Percentiles rank a stretch among this genome's conserved stretches.
Conservation (phyloP, 2,797 vertebrate species). For the Gymnothorax javanicus region DNA sequence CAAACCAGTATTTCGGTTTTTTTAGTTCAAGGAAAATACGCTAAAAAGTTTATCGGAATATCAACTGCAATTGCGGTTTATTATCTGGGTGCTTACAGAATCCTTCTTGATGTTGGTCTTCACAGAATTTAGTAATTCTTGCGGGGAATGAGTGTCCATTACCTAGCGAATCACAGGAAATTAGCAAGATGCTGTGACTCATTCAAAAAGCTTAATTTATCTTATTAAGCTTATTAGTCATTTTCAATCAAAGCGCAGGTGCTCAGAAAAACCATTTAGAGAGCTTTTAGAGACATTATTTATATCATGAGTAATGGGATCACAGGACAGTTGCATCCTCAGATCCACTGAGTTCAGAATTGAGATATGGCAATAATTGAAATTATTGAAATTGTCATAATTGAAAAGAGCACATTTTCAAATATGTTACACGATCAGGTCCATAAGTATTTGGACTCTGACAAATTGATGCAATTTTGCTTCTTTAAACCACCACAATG, state of each 20-base stretch:
- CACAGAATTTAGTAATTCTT: background rate
- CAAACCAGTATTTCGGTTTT: constrained; percentile 23
- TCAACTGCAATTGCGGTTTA: background rate
- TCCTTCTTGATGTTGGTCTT: background rate
- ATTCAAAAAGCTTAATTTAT: background rate
- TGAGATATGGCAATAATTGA: background rate
- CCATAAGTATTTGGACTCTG: too few relatives aligned
- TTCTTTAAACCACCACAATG: too few relatives aligned
- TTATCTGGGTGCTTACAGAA: background rate
- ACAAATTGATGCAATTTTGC: too few relatives aligned
- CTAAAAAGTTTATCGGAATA: background rate
- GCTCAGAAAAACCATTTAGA: background rate
- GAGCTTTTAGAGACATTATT: background rate
- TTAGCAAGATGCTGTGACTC: background rate
- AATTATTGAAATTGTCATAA: background rate
- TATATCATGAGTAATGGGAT: background rate
- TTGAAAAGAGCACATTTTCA: background rate
- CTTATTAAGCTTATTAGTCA: background rate
- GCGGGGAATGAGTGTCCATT: background rate
- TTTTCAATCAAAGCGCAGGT: background rate
- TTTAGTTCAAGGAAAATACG: constrained; percentile 24
- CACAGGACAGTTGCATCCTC: background rate
- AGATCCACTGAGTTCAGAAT: background rate
- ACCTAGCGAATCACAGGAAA: background rate
- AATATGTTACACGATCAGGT: background rate